Evolutionary conservation across 2,113 vertebrate species (phyloP).

Genomic region (Rhinopomastus cyanomelas): DNA sequence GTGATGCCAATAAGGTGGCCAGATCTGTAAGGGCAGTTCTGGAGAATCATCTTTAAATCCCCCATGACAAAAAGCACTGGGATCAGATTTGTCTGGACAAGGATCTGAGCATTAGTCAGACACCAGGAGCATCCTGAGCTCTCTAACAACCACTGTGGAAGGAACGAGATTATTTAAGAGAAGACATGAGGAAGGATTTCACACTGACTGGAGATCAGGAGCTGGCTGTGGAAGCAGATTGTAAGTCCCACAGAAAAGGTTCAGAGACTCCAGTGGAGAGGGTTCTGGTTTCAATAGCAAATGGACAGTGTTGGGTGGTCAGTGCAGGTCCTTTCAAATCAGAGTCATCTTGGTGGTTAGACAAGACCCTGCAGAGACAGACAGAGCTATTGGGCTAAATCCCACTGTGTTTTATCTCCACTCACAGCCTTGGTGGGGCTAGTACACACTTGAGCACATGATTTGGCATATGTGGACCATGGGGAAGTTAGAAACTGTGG

Average conservation of each 20-base stretch:
- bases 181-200: background rate
- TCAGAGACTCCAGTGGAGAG: background rate
- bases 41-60: background rate
- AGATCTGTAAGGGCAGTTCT: background rate
- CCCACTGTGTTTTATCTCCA: background rate
- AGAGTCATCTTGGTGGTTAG: accelerated
- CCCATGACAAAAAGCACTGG: background rate
- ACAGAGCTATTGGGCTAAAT: background rate
- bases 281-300: background rate
- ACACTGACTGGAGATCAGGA: background rate
- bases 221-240: background rate
- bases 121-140: background rate
- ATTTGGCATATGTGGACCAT: background rate
- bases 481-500: background rate
- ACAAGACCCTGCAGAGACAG: background rate
- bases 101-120: background rate
- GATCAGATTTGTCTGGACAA: background rate
- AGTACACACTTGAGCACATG: background rate
- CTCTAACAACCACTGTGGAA: background rate
- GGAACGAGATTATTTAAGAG: background rate
- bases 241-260: background rate
- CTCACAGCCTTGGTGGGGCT: background rate
- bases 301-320: background rate
- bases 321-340: background rate
- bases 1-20: background rate